Evolutionary conservation across 53 echinoderm and acorn worm species (phyloP).

Genomic region (Temnopleurus reevesii): DNA sequence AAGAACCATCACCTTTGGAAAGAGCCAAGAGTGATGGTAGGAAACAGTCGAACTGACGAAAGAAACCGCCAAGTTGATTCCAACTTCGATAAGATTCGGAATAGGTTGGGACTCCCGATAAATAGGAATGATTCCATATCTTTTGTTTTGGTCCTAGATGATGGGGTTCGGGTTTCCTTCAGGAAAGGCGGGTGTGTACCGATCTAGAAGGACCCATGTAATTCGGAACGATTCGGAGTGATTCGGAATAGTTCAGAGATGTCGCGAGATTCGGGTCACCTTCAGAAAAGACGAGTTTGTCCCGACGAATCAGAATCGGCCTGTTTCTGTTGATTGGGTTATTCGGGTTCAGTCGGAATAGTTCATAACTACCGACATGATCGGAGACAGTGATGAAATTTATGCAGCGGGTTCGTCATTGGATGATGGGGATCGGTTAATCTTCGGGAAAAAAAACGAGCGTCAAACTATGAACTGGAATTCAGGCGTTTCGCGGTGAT

Average conservation of each 20-base stretch:
- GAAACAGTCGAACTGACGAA: too few species aligned
- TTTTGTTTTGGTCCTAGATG: slow-evolving; percentile 7
- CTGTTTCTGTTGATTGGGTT: too few species aligned
- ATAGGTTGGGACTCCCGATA: slow-evolving; percentile 17
- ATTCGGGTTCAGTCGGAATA: too few species aligned
- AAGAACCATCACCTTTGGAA: too few species aligned
- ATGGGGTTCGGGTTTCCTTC: slow-evolving; percentile 26
- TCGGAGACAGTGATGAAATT: too few species aligned
- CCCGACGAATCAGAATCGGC: slow-evolving; percentile 47
- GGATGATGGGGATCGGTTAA: too few species aligned
- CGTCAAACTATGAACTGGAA: too few species aligned
- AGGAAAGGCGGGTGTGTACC: slow-evolving; percentile 27
- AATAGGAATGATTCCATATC: slow-evolving; percentile 30
- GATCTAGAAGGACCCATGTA: slow-evolving; percentile 56
- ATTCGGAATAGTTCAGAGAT: neutral
- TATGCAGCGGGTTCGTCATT: too few species aligned
- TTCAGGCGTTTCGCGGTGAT: neutral
- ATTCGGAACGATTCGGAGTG: slow-evolving; percentile 51
- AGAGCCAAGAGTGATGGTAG: too few species aligned
- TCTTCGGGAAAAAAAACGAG: too few species aligned
- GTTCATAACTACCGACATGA: too few species aligned
- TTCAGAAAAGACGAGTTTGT: slow-evolving; percentile 6
- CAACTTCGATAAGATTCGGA: neutral
- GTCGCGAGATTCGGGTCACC: neutral
- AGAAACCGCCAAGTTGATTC: too few species aligned